Conservation (phyloP, 1,140 invertebrate genomes). For the Phymastichus coffea region DNA sequence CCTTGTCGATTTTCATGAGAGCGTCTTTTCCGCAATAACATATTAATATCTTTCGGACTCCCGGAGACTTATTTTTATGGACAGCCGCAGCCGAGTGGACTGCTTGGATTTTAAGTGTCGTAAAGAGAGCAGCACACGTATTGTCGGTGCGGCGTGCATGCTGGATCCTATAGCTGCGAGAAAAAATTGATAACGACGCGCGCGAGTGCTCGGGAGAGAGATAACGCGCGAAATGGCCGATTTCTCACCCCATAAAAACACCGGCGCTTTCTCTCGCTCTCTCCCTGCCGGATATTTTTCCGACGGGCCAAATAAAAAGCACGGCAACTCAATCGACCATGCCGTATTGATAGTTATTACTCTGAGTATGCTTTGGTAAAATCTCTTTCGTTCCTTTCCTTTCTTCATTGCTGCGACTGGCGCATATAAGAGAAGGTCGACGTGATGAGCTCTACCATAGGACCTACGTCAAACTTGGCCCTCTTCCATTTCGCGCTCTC, state of each 20-base stretch:
- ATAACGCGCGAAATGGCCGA: slow-evolving; percentile 26
- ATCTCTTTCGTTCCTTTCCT: too few species aligned
- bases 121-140: slow-evolving; percentile 52
- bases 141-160: slow-evolving; percentile 4
- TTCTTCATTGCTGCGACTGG: too few species aligned
- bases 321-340: slow-evolving; percentile 13
- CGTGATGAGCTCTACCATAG: too few species aligned
- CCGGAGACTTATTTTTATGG: not conserved
- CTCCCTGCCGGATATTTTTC: slow-evolving; percentile 4
- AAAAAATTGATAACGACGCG: slow-evolving; percentile 42
- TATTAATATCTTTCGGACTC: slow-evolving; percentile 52
- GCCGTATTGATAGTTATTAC: slow-evolving; percentile 26
- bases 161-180: not conserved
- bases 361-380: slow-evolving; percentile 13
- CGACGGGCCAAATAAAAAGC: slow-evolving; percentile 12
- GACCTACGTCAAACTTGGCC: too few species aligned
- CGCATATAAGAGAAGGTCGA: too few species aligned
- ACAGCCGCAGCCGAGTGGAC: not conserved
- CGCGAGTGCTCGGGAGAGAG: slow-evolving; percentile 28
- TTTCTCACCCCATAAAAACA: slow-evolving; percentile 29
- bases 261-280: too few species aligned
- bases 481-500: too few species aligned
- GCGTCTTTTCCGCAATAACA: slow-evolving; percentile 57
- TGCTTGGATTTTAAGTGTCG: slow-evolving; percentile 45
- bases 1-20: slow-evolving; percentile 58